phyloP scores from a whole-genome alignment of 1,140 invertebrate species.

The Drosophila virilis region DNA sequence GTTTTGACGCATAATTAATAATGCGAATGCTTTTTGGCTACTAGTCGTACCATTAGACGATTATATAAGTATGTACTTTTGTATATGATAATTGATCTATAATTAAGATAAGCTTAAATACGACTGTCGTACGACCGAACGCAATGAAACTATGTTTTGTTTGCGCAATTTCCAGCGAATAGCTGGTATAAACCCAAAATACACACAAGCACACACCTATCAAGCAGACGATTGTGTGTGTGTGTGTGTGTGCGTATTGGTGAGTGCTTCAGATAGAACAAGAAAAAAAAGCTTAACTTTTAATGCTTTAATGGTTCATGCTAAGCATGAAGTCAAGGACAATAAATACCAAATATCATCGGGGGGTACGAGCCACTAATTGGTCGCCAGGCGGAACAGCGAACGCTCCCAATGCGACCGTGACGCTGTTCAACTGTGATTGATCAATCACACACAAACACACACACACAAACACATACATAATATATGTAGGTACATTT shows the following conservation, averaged over 20 bases:
- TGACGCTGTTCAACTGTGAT: slow-evolving; percentile 22
- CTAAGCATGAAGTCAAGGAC: slow-evolving; percentile 50
- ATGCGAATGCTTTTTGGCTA: slow-evolving; percentile 31
- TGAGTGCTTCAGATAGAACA: slow-evolving; percentile 25
- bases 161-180: slow-evolving; percentile 62
- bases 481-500: background rate
- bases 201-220: slow-evolving; percentile 25
- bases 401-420: background rate
- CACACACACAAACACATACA: background rate
- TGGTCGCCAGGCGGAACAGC: slow-evolving; percentile 58
- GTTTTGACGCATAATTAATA: slow-evolving; percentile 50
- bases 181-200: slow-evolving; percentile 42
- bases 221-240: slow-evolving; percentile 2
- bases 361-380: slow-evolving; percentile 31
- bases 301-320: slow-evolving; percentile 22
- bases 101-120: slow-evolving; percentile 78
- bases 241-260: slow-evolving; percentile 10
- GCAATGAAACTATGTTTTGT: slow-evolving; percentile 51
- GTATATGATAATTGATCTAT: slow-evolving; percentile 75
- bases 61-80: slow-evolving; percentile 28
- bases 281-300: slow-evolving; percentile 17
- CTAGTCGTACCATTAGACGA: slow-evolving; percentile 37
- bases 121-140: slow-evolving; percentile 22
- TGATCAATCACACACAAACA: slow-evolving; percentile 41
- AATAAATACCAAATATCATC: slow-evolving; percentile 34